These are phyloP conservation scores for Chloromyia formosa DNA, from an alignment of 2,888 invertebrate species.

Conservation along the genomic window DNA sequence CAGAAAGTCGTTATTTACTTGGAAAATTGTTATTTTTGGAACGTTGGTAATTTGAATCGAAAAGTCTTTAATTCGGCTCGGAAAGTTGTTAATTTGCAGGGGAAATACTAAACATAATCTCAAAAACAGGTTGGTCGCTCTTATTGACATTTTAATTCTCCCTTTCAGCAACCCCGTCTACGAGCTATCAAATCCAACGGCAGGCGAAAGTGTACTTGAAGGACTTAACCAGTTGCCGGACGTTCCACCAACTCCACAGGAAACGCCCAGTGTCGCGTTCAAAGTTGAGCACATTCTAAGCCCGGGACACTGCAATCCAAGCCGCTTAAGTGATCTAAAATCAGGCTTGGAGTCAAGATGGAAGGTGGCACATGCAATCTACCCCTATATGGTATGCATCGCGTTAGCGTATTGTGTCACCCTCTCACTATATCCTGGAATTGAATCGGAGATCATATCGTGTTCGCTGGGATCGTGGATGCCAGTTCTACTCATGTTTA, in stretches of 20 bases:
- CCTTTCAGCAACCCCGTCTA: constrained; percentile 81
- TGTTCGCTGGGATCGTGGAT: constrained; percentile 87
- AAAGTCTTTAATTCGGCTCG: too few relatives aligned
- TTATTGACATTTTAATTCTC: constrained; percentile 11
- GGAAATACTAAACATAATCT: too few relatives aligned
- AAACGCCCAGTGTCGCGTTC: constrained; percentile 60
- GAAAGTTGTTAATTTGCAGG: too few relatives aligned
- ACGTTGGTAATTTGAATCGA: too few relatives aligned
- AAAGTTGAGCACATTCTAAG: constrained; percentile 64
- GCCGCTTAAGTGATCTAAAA: constrained; percentile 60
- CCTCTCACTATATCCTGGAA: constrained; percentile 88
- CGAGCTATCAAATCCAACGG: constrained; percentile 74
- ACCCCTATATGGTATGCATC: constrained; percentile 91
- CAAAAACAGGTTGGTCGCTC: too few relatives aligned
- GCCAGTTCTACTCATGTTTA: constrained; percentile 89
- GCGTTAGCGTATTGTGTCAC: constrained; percentile 90
- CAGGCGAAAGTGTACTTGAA: constrained; percentile 65
- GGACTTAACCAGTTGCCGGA: constrained; percentile 61
- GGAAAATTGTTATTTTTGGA: too few relatives aligned
- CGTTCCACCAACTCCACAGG: constrained; percentile 59
- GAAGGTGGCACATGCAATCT: constrained; percentile 84
- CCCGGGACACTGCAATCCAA: constrained; percentile 60
- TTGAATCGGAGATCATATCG: constrained; percentile 86
- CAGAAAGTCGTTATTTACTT: too few relatives aligned
- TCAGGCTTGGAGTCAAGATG: constrained; percentile 69